These are phyloP conservation scores for human DNA, from an alignment of 2,113 vertebrate species.

Conservation along the genomic window DNA sequence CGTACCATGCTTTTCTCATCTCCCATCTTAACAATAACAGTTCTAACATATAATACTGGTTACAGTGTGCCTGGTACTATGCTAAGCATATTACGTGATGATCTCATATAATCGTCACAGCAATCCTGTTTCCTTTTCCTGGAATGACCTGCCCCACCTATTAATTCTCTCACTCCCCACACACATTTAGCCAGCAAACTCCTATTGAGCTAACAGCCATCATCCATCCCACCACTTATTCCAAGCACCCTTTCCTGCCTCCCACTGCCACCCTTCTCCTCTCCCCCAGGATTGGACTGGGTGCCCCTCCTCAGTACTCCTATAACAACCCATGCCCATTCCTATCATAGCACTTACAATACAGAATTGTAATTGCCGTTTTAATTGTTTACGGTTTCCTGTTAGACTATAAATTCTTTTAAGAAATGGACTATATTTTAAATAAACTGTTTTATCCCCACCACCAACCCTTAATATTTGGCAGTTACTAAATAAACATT, in stretches of 20 bases:
- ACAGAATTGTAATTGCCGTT: neutral
- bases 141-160: neutral
- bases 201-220: neutral
- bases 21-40: neutral
- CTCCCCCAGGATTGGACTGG: neutral
- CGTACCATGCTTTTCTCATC: neutral
- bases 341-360: neutral
- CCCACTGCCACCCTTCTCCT: neutral
- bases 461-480: neutral
- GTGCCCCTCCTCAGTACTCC: neutral
- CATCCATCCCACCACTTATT: neutral
- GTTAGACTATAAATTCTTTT: neutral
- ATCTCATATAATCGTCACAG: neutral
- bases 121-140: neutral
- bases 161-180: neutral
- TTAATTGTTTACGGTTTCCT: neutral
- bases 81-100: neutral
- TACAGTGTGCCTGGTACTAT: neutral
- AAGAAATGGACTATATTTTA: neutral
- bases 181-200: neutral
- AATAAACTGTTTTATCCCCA: neutral
- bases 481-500: slow-evolving; percentile 3
- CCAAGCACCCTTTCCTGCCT: neutral
- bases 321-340: neutral
- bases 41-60: neutral